Percentiles rank a stretch among this genome's conserved stretches.
These are phyloP conservation scores for Phocoena phocoena DNA, from an alignment of 2,113 vertebrate species.

Conservation along the genomic window DNA sequence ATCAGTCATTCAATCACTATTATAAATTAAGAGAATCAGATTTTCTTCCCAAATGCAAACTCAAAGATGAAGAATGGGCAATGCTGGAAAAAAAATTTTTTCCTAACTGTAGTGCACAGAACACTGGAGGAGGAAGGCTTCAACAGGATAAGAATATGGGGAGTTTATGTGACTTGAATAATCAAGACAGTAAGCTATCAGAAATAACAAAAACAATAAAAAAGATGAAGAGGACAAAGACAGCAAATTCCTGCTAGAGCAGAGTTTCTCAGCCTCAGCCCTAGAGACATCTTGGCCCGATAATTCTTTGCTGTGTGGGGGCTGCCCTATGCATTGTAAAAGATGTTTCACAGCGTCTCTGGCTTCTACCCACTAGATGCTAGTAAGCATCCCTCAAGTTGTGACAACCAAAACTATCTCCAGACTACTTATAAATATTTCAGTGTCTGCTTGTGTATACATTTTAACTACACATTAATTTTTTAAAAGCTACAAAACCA, in stretches of 20 bases:
- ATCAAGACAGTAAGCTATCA: neutral
- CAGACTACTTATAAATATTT: neutral
- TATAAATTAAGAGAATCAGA: neutral
- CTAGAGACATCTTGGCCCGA: neutral
- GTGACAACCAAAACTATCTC: neutral
- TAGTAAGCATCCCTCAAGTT: neutral
- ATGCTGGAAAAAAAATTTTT: neutral
- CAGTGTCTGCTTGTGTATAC: neutral
- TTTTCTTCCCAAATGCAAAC: neutral
- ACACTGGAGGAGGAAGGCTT: neutral
- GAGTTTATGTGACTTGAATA: neutral
- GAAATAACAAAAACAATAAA: neutral
- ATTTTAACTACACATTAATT: neutral
- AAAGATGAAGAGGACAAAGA: neutral
- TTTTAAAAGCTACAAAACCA: slow-evolving; percentile 15
- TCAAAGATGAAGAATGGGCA: neutral
- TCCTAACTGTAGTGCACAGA: neutral
- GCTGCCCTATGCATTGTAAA: neutral
- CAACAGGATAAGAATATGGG: neutral
- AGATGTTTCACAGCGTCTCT: neutral
- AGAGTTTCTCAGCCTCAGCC: neutral
- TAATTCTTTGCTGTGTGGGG: neutral
- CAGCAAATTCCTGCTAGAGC: neutral
- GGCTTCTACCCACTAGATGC: neutral
- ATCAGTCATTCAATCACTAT: neutral